Percentiles rank a stretch among this genome's conserved stretches.
Conservation (phyloP, 1,140 invertebrate genomes). For the Ganaspis sp. region DNA sequence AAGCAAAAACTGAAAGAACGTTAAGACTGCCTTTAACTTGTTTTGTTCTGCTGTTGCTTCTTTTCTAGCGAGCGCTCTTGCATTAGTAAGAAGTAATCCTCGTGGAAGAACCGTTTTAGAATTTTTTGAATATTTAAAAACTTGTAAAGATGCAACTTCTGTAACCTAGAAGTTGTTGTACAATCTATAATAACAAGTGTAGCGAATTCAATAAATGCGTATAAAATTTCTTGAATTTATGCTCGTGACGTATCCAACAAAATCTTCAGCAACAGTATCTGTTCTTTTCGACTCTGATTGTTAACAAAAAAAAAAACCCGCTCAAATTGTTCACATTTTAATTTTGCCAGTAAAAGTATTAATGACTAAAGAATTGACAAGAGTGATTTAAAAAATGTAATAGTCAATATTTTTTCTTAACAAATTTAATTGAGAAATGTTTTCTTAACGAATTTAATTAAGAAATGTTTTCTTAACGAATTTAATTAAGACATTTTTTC, state of each 20-base stretch:
- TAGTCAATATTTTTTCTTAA: background rate
- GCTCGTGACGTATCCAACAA: background rate
- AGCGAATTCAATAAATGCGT: background rate
- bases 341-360: slow-evolving; percentile 1
- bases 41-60: slow-evolving; percentile 15
- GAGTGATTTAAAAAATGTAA: background rate
- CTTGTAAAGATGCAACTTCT: background rate
- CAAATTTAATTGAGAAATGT: background rate
- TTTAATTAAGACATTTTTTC: background rate
- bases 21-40: slow-evolving; percentile 12
- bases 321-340: background rate
- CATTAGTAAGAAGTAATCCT: background rate
- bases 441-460: too few relatives aligned
- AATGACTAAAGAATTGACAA: background rate
- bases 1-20: slow-evolving; percentile 6
- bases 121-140: background rate
- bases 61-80: slow-evolving; percentile 1
- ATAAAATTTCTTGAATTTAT: background rate
- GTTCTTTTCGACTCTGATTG: background rate
- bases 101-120: background rate
- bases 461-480: too few relatives aligned
- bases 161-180: background rate
- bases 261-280: background rate
- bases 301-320: background rate
- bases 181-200: background rate